Base-by-base conservation (phyloP, 2,113 vertebrate species). In the Oriolus oriolus region DNA sequence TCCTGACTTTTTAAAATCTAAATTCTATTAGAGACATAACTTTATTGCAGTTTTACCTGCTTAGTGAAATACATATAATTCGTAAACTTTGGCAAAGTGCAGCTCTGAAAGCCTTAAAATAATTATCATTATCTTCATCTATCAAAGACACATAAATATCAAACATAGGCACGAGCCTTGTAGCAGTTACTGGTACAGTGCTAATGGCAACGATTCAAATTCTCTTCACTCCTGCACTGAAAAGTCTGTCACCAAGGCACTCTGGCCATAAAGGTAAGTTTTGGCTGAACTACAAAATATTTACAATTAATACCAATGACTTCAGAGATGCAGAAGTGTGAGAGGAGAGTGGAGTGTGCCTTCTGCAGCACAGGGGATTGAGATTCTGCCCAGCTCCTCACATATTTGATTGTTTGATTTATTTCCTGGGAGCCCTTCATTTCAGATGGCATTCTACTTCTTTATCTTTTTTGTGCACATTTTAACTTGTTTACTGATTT, bases 401-500 rank as follows among this genome's bases (percentile, higher is more conserved):
- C 71, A 77, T 81, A 90, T 80, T 91, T 89, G 90, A 92, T 96
- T 79, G 84, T 76, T 95, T 89, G 86, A 89, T 95, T 92, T 92
- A 95, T 96, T 93, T 96, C 89, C 92, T 95, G 65, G 70, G 85
- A 97, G 90, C 80, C 74, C 66, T 90, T 91, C 31, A 66, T 91
- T 96, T 96, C 92, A 95, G 91, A 94, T 39, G 49, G 89, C 65
- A 89, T 96, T 96, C 83, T 77, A 85, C 87, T 89, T 77, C 96
- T 97, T 97, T 97, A 97, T 97, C 96, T 97, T 95, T 95, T 94
- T 94, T 91, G 92, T 95, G 93, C 97, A 97, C 96, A 96, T 96
- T 96, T 96, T 96, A 95, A 97, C 96, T 96, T 97, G 96, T 97
- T 96, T 97, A 97, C 95, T 96, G 94, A 94, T 97, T 97, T 97